These are phyloP conservation scores for Halisarca cf. caerulea DNA, from an alignment of 37 sponge, comb jelly and placozoan genomes.

Conservation along the genomic window DNA sequence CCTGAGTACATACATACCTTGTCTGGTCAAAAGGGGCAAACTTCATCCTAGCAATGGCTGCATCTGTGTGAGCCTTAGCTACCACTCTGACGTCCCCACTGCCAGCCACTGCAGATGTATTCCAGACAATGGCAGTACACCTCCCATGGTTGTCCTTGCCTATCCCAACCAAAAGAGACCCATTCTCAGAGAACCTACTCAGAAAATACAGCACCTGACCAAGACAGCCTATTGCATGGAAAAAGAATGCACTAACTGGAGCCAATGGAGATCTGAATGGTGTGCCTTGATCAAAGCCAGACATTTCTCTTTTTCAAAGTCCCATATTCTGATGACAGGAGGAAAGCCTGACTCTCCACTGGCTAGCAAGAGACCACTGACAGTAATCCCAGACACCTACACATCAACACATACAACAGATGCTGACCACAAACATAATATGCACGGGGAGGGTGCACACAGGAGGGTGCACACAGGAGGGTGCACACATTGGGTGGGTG, in stretches of 20 bases:
- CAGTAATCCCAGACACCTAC: slow-evolving; percentile 66
- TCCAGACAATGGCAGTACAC: slow-evolving; percentile 66
- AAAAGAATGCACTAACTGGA: slow-evolving; percentile 48
- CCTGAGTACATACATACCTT: slow-evolving; percentile 53
- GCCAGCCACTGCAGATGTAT: slow-evolving; percentile 6
- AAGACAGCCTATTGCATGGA: background rate
- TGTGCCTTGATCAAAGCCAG: slow-evolving; percentile 78
- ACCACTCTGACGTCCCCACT: slow-evolving; percentile 50
- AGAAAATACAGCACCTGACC: background rate
- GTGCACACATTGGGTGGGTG: too few species aligned
- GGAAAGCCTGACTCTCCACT: slow-evolving; percentile 69
- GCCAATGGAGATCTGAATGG: slow-evolving; percentile 36
- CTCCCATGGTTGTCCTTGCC: slow-evolving; percentile 75
- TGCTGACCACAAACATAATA: background rate
- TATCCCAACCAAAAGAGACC: slow-evolving; percentile 69
- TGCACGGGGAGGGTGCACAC: background rate
- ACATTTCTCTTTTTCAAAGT: slow-evolving; percentile 42
- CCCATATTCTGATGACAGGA: slow-evolving; percentile 82
- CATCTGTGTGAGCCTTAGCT: slow-evolving; percentile 76
- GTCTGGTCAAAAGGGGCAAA: slow-evolving; percentile 76
- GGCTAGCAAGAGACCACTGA: slow-evolving; percentile 60
- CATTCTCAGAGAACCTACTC: slow-evolving; percentile 75
- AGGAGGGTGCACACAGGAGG: too few species aligned
- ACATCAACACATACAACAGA: background rate
- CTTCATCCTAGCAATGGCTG: slow-evolving; percentile 60